Conservation (phyloP, 2,797 vertebrate genomes). For the Bradypus variegatus region DNA sequence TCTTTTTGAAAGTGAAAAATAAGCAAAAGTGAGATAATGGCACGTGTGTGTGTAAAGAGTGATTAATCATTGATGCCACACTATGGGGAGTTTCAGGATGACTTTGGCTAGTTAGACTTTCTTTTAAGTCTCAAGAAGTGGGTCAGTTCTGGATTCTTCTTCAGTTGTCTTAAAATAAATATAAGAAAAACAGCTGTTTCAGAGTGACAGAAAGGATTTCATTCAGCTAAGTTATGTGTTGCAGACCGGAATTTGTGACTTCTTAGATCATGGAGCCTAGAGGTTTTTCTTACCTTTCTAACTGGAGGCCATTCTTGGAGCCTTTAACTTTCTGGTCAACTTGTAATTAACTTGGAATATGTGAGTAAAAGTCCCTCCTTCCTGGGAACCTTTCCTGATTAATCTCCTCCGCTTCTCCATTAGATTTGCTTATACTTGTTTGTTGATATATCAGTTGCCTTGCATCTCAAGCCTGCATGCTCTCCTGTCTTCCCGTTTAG, state of each 20-base stretch:
- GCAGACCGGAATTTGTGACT: not conserved
- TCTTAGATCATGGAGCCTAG: not conserved
- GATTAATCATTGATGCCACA: not conserved
- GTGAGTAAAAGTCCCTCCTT: not conserved
- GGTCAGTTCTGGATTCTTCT: conserved; percentile 31
- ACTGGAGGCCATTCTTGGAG: conserved; percentile 7
- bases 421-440: not conserved
- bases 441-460: not conserved
- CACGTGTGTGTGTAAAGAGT: not conserved
- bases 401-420: not conserved
- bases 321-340: conserved; percentile 1
- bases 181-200: not conserved
- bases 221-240: not conserved
- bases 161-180: not conserved
- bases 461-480: not conserved
- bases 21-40: not conserved
- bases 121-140: conserved; percentile 16
- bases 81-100: not conserved
- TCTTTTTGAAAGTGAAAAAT: conserved; percentile 26
- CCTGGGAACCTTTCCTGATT: not conserved
- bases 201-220: not conserved
- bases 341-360: conserved; percentile 7
- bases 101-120: conserved; percentile 1
- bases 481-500: not conserved
- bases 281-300: conserved; percentile 22